Percentiles rank a stretch among this genome's conserved stretches.
These are phyloP conservation scores for Drosophila trapezifrons DNA, from an alignment of 1,140 invertebrate species.

Conservation along the genomic window DNA sequence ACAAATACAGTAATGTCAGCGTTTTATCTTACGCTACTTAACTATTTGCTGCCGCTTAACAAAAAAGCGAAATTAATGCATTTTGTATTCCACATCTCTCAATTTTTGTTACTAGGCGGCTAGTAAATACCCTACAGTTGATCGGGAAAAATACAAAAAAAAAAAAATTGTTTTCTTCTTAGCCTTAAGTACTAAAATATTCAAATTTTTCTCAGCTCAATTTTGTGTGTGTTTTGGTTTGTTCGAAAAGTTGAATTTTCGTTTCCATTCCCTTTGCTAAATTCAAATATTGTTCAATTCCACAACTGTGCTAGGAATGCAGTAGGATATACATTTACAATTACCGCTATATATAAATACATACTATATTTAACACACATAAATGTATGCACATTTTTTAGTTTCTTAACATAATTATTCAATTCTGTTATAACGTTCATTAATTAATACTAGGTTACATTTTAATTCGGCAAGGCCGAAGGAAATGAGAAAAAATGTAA, in stretches of 20 bases:
- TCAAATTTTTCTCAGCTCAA: conserved; percentile 29
- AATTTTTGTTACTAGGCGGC: conserved; percentile 16
- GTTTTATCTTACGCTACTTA: conserved; percentile 42
- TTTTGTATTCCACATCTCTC: conserved; percentile 1
- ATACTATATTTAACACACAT: conserved; percentile 6
- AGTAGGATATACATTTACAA: conserved; percentile 66
- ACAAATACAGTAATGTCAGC: conserved; percentile 53
- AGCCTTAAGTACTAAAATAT: conserved; percentile 54
- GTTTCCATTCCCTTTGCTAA: conserved; percentile 30
- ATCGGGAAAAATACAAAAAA: conserved; percentile 32
- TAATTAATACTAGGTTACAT: conserved; percentile 26
- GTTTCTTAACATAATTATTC: not conserved
- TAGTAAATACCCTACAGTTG: conserved; percentile 47
- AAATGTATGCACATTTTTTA: conserved; percentile 1
- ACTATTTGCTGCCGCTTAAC: conserved; percentile 28
- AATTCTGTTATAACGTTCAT: conserved; percentile 5
- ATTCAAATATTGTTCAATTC: conserved; percentile 78
- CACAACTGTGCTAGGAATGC: conserved; percentile 81
- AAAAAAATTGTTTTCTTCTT: conserved; percentile 25
- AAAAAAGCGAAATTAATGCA: conserved; percentile 7
- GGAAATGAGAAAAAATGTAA: too few species aligned
- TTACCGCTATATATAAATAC: conserved; percentile 32
- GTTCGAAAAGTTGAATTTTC: conserved; percentile 5
- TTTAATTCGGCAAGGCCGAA: conserved; percentile 62
- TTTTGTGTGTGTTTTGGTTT: conserved; percentile 11